These are phyloP conservation scores for Xenops minutus DNA, from an alignment of 2,797 vertebrate species.

Conservation along the genomic window DNA sequence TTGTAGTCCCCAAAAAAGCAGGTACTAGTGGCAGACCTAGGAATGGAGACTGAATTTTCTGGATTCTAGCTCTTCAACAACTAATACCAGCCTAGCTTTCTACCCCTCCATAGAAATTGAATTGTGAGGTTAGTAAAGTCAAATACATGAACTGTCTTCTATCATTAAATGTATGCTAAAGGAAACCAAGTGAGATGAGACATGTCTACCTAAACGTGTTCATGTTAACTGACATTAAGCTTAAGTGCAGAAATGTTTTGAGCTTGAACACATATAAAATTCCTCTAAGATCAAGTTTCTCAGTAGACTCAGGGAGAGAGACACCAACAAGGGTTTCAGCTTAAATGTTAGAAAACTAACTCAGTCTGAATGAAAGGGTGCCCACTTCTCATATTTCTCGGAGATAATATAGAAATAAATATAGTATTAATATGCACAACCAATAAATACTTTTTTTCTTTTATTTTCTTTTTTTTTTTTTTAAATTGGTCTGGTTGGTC, in stretches of 20 bases:
- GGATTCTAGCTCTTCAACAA: background rate
- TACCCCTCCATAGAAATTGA: background rate
- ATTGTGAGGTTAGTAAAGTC: background rate
- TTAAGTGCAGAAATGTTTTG: background rate
- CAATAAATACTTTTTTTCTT: background rate
- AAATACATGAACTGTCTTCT: background rate
- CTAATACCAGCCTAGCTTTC: background rate
- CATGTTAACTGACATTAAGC: background rate
- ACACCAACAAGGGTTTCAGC: background rate
- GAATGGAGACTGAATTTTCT: background rate
- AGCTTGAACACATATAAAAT: background rate
- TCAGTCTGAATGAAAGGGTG: background rate
- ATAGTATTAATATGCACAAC: background rate
- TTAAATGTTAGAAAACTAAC: background rate
- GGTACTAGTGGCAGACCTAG: background rate
- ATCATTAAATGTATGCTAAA: background rate
- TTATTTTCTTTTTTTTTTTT: background rate
- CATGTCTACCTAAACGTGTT: background rate
- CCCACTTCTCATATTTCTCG: background rate
- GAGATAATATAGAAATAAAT: background rate
- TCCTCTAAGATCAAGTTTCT: background rate
- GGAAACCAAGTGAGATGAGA: background rate
- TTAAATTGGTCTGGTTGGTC: background rate
- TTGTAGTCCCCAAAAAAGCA: background rate
- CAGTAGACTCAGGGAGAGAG: background rate